Evolutionary conservation across 2,888 invertebrate genomes (phyloP).

Genomic region (Halictus quadricinctus): DNA sequence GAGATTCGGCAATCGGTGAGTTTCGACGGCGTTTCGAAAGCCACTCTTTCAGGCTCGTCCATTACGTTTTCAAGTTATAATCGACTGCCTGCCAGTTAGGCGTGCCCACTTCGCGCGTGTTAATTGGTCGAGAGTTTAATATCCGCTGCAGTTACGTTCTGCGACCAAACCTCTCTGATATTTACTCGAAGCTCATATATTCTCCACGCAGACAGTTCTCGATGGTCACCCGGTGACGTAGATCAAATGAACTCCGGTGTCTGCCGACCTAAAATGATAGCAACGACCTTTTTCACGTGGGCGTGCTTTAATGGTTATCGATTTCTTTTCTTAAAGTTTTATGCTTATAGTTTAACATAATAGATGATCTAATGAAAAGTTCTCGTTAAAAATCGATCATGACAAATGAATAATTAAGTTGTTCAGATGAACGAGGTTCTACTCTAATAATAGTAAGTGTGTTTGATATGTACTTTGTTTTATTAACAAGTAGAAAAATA

Average conservation of each 20-base stretch:
- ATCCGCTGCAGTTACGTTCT: constrained; percentile 35
- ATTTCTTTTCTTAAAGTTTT: not conserved
- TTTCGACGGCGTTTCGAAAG: not conserved
- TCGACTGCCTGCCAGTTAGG: constrained; percentile 5
- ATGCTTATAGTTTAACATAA: too few relatives aligned
- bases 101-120: constrained; percentile 7
- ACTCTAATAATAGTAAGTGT: too few relatives aligned
- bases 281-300: not conserved
- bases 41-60: not conserved
- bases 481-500: too few relatives aligned
- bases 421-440: too few relatives aligned
- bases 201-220: not conserved
- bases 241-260: not conserved
- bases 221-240: not conserved
- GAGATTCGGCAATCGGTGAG: not conserved
- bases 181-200: constrained; percentile 32
- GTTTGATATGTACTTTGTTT: too few relatives aligned
- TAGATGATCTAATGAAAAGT: too few relatives aligned
- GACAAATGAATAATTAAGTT: too few relatives aligned
- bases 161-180: constrained; percentile 13
- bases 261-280: not conserved
- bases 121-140: constrained; percentile 45
- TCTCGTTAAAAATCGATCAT: too few relatives aligned
- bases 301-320: not conserved
- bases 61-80: not conserved